A percentile compares a stretch with the other conserved stretches of the same genome.
Conservation (phyloP, 2,797 vertebrate species). For the Iguana delicatissima region DNA sequence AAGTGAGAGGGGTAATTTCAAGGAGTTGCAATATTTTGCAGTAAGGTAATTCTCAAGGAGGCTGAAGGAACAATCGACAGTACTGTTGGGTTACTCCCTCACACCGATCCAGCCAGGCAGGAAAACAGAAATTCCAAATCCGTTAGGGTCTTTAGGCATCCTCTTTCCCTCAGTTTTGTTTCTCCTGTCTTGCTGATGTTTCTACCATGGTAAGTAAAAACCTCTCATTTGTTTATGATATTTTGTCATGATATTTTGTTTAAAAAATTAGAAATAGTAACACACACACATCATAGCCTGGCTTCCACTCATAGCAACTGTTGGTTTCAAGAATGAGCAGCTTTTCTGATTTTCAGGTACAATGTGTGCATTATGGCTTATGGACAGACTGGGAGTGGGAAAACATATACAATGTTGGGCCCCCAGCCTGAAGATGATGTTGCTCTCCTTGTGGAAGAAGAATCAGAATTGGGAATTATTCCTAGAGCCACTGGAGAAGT, state of each 20-base stretch:
- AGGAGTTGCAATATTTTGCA: not conserved
- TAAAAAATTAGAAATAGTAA: not conserved
- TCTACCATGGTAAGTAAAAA: no score
- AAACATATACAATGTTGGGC: slow-evolving; percentile 90
- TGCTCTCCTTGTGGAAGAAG: slow-evolving; percentile 31
- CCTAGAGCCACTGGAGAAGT: slow-evolving; percentile 86
- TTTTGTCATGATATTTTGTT: not conserved
- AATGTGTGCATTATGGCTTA: slow-evolving; percentile 92
- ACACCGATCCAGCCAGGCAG: no score
- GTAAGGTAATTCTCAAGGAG: no score
- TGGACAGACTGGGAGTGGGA: slow-evolving; percentile 90
- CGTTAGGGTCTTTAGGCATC: no score
- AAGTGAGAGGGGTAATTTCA: no score
- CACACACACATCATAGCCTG: not conserved
- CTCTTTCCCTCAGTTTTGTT: no score
- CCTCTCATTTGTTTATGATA: not conserved
- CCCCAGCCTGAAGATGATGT: slow-evolving; percentile 64
- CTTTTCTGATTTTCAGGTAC: slow-evolving; percentile 79
- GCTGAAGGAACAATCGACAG: no score
- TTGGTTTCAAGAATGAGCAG: slow-evolving; percentile 27
- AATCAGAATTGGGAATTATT: slow-evolving; percentile 82
- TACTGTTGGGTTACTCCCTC: no score
- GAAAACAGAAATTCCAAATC: no score
- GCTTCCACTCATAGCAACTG: slow-evolving; percentile 16
- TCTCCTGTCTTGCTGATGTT: no score